Evolutionary conservation across 1,140 invertebrate genomes (phyloP).

Genomic region (Idris sp.): DNA sequence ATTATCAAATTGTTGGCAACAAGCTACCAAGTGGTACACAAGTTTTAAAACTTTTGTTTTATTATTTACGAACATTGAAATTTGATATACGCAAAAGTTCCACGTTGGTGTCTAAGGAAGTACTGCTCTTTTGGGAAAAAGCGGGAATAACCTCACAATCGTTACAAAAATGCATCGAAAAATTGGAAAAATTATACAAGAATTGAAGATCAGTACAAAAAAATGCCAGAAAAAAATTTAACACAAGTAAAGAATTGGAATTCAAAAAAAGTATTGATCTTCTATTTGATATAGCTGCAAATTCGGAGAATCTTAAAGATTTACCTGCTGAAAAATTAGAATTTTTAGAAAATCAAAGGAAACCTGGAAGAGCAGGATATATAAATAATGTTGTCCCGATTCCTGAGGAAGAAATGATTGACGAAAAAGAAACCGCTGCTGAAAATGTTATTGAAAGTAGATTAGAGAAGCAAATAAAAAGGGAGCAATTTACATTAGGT

Average conservation of each 20-base stretch:
- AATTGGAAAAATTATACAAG: constrained; percentile 12
- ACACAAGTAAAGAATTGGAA: constrained; percentile 2
- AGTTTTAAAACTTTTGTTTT: constrained; percentile 12
- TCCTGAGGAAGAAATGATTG: no score
- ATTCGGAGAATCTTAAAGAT: no score
- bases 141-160: constrained; percentile 5
- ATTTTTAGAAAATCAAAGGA: no score
- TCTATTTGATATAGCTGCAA: constrained; percentile 9
- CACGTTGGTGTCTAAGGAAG: constrained; percentile 3
- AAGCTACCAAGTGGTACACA: constrained; percentile 22
- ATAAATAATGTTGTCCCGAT: no score
- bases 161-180: neutral
- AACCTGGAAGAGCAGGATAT: no score
- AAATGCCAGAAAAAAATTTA: constrained; percentile 18
- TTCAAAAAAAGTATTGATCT: neutral
- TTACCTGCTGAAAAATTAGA: no score
- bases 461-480: no score
- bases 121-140: constrained; percentile 9
- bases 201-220: constrained; percentile 10
- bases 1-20: constrained; percentile 15
- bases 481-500: no score
- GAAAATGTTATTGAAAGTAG: no score
- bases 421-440: no score
- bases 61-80: constrained; percentile 2
- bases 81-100: constrained; percentile 1